phyloP scores from a whole-genome alignment of 2,797 vertebrate species.

The Manis crassicaudata region DNA sequence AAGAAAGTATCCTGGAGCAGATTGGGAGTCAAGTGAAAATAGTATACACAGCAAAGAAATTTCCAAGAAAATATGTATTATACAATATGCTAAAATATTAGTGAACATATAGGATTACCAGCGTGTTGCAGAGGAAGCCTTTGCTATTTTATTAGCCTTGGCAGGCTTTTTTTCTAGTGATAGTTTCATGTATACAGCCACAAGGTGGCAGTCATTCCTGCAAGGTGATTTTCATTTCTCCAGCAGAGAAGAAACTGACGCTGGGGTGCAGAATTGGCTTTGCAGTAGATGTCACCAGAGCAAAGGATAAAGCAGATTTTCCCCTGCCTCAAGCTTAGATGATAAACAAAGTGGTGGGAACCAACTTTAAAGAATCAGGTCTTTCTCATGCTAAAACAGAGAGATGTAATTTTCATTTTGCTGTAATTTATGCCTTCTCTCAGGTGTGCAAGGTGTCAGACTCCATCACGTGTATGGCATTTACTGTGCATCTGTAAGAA shows the following conservation, averaged over 20 bases:
- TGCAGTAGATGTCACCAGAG: not conserved
- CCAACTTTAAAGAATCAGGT: not conserved
- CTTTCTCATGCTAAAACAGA: not conserved
- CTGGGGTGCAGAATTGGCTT: not conserved
- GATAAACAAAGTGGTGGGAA: not conserved
- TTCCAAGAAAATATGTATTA: not conserved
- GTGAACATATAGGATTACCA: not conserved
- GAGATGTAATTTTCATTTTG: not conserved
- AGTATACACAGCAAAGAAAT: not conserved
- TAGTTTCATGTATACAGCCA: constrained; percentile 38
- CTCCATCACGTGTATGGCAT: not conserved
- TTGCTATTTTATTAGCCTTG: not conserved
- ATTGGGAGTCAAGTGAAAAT: not conserved
- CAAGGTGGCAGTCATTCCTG: constrained; percentile 70
- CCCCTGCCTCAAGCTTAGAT: not conserved
- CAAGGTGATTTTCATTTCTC: constrained; percentile 52
- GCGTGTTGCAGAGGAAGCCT: not conserved
- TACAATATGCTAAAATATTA: not conserved
- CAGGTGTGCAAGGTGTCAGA: not conserved
- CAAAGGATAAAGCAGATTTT: constrained; percentile 15
- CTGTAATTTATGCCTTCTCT: not conserved
- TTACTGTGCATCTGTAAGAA: not conserved
- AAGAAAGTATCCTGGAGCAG: not conserved
- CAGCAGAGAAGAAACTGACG: not conserved
- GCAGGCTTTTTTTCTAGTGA: not conserved